phyloP scores from a whole-genome alignment of 92 coral and sea anemone genomes.

The Actinostola sp. region DNA sequence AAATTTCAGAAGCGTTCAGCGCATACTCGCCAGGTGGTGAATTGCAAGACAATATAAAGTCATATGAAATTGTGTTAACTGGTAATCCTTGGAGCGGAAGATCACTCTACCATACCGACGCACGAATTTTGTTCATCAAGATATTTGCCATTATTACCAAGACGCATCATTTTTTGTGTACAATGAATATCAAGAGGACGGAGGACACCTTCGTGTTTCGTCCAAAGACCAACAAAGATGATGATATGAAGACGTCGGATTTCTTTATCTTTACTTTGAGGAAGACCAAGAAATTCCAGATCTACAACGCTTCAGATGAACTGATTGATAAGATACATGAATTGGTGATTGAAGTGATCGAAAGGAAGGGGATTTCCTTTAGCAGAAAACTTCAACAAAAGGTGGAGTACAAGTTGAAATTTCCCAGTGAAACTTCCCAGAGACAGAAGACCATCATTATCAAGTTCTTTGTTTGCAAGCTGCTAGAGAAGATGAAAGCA shows the following conservation, averaged over 20 bases:
- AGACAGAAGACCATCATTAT: neutral
- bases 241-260: neutral
- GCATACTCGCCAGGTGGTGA: neutral
- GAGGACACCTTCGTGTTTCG: conserved; percentile 13
- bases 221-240: too few relatives aligned
- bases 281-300: conserved; percentile 18
- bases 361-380: neutral
- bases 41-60: neutral
- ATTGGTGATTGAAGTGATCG: neutral
- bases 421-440: neutral
- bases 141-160: neutral
- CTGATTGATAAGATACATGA: neutral
- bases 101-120: conserved; percentile 10
- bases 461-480: conserved; percentile 24
- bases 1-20: neutral
- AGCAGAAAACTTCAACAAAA: neutral
- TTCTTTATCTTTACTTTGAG: conserved; percentile 16
- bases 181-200: conserved; percentile 22
- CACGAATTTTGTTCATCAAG: neutral
- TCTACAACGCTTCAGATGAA: conserved; percentile 15
- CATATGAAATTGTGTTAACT: neutral
- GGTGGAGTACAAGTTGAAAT: conserved; percentile 17
- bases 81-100: conserved; percentile 19
- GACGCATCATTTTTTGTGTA: conserved; percentile 8
- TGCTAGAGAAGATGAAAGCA: conserved; percentile 11